Conservation (phyloP, 2,797 vertebrate genomes). For the Myripristis jacobus region DNA sequence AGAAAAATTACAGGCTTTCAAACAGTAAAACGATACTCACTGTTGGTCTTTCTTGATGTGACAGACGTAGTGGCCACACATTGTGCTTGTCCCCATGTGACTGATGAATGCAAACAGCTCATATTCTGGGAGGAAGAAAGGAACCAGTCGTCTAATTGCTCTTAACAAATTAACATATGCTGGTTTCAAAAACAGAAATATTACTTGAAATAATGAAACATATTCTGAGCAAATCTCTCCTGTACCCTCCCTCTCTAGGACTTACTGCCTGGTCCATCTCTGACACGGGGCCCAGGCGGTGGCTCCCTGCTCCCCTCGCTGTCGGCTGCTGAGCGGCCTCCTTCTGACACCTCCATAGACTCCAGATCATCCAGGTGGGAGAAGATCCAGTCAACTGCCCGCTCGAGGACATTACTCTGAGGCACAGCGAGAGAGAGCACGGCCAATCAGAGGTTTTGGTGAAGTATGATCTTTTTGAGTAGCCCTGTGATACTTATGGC, state of each 20-base stretch:
- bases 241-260: conserved; percentile 37
- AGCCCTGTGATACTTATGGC: not conserved
- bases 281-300: conserved; percentile 93
- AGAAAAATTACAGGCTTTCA: not conserved
- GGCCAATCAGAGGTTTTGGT: not conserved
- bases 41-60: conserved; percentile 99
- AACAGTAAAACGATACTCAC: conserved; percentile 79
- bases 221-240: not conserved
- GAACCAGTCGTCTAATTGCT: not conserved
- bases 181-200: too few species aligned
- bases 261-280: conserved; percentile 95
- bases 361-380: conserved; percentile 97
- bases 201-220: too few species aligned
- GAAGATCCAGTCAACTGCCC: conserved; percentile 99
- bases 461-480: not conserved
- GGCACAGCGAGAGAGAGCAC: conserved; percentile 25
- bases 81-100: conserved; percentile 99
- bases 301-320: conserved; percentile 88
- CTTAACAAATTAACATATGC: too few species aligned
- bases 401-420: conserved; percentile 94
- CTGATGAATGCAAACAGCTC: conserved; percentile 98
- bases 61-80: conserved; percentile 99
- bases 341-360: conserved; percentile 98
- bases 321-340: conserved; percentile 92
- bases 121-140: conserved; percentile 85